Evolutionary conservation across 1,140 invertebrate genomes (phyloP), one percentile per base, ranked within the genome.

Genomic region (Halictus rubicundus): DNA sequence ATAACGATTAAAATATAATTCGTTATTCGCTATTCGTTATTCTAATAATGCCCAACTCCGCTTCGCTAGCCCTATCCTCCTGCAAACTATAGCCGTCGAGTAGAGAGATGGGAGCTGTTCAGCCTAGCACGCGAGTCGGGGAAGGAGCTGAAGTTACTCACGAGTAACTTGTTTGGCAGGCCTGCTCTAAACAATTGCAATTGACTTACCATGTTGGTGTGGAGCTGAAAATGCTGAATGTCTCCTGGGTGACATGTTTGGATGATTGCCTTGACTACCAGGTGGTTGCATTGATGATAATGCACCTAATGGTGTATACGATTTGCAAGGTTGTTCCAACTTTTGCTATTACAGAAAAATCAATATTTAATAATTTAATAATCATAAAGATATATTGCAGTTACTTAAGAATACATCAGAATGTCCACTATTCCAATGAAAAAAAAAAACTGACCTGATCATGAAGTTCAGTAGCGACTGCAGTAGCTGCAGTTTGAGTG

Each of bases 201-300:
- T 80, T 46, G 61, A 91, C 90, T 92, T 75, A 93, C 92, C 92
- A 81, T 93, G 92, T 78, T 93, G 92, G 91, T 93, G 92, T 65
- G 92, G 92, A 37, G 92, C 90, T 64, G 91, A 92, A 81, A 93
- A 93, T 63, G 92, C 92, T 14, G 92, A 93, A 85, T 93, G 92
- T 87, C 92, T 90, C 73, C 92, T 81, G 21, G 92, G 92, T 64
- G 92, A 93, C 87, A 93, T 92, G 84, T 94, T 93, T 10, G 94
- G 88, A 82, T 94, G 94, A 76, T 94, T 94, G 78, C 89, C 80
- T 71, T 93, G 92, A 69, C 89, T 89, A 73, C 96, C 96, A 2
- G 96, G 96, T 39, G 97, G 97, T 92, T 97, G 95, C 97, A 97
- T 97, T 82, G 95, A 97, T 54, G 96, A 97, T 75, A 97, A 93